A percentile compares a stretch with the other conserved stretches of the same genome.
Conservation (phyloP, 2,888 invertebrate genomes). For the Papilio gigon region DNA sequence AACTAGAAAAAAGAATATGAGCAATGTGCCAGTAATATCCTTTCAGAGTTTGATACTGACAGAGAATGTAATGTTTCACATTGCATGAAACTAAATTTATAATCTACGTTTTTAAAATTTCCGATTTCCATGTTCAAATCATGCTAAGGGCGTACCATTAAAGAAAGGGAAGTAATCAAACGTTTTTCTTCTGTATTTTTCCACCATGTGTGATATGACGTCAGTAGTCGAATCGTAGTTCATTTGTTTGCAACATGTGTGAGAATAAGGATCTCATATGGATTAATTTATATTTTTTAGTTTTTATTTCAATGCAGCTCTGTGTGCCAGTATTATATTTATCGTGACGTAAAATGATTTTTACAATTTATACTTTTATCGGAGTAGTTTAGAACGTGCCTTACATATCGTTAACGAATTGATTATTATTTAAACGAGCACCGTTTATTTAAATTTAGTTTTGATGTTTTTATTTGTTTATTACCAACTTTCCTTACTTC, state of each 20-base stretch:
- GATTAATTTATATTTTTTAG: background rate
- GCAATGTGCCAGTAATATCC: too few relatives aligned
- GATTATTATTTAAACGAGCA: too few relatives aligned
- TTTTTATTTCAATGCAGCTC: background rate
- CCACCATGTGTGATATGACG: constrained; percentile 48
- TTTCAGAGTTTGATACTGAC: background rate
- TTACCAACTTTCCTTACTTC: too few relatives aligned
- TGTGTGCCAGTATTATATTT: too few relatives aligned
- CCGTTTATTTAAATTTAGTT: too few relatives aligned
- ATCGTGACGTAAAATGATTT: too few relatives aligned
- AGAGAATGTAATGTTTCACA: background rate
- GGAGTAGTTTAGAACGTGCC: too few relatives aligned
- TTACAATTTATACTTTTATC: too few relatives aligned
- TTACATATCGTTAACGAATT: too few relatives aligned
- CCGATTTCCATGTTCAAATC: background rate
- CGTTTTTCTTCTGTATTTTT: constrained; percentile 37
- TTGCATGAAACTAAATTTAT: background rate
- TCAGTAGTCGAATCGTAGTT: constrained; percentile 42
- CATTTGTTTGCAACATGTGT: constrained; percentile 34
- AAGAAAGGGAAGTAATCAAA: background rate
- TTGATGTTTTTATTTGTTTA: too few relatives aligned
- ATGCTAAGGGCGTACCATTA: background rate
- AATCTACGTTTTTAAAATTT: background rate
- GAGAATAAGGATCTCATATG: constrained; percentile 12
- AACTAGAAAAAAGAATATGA: background rate